These are phyloP conservation scores for Arrhamphus sclerolepis DNA, from an alignment of 2,797 vertebrate genomes.

Conservation along the genomic window DNA sequence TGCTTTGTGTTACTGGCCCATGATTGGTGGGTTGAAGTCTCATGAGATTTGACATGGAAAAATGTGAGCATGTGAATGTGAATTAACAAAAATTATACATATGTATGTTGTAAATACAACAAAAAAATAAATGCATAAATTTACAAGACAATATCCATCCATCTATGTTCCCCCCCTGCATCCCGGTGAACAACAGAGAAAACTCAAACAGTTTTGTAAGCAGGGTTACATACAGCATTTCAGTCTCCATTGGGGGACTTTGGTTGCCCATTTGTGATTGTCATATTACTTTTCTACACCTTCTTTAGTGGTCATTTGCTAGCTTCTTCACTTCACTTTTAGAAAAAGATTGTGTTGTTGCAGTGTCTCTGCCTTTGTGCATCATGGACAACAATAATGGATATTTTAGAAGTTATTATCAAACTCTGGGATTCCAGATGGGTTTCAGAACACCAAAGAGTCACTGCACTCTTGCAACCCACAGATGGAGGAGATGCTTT, in stretches of 20 bases:
- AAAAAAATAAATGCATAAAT: too few relatives aligned
- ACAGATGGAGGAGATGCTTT: conserved; percentile 2
- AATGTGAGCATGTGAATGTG: too few relatives aligned
- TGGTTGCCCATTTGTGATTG: neutral
- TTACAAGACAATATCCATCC: too few relatives aligned
- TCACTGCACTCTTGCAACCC: neutral
- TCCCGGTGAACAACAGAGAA: neutral
- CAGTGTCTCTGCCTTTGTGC: neutral
- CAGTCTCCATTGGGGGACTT: too few relatives aligned
- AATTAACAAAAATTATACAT: too few relatives aligned
- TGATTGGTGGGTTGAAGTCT: too few relatives aligned
- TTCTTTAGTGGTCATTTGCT: neutral
- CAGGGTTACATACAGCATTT: neutral
- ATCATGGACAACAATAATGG: conserved; percentile 46
- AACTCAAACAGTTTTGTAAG: neutral
- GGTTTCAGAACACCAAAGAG: too few relatives aligned
- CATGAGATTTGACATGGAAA: too few relatives aligned
- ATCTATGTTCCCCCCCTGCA: too few relatives aligned
- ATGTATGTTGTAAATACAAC: too few relatives aligned
- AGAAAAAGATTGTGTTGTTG: conserved; percentile 23
- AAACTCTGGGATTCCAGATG: conserved; percentile 24
- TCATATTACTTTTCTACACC: neutral
- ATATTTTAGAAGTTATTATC: conserved; percentile 28
- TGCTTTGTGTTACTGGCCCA: too few relatives aligned
- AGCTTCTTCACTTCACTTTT: conserved; percentile 16